A percentile compares a stretch with the other conserved stretches of the same genome.
Conservation (phyloP, 2,113 vertebrate genomes). For the Chloebia gouldiae region DNA sequence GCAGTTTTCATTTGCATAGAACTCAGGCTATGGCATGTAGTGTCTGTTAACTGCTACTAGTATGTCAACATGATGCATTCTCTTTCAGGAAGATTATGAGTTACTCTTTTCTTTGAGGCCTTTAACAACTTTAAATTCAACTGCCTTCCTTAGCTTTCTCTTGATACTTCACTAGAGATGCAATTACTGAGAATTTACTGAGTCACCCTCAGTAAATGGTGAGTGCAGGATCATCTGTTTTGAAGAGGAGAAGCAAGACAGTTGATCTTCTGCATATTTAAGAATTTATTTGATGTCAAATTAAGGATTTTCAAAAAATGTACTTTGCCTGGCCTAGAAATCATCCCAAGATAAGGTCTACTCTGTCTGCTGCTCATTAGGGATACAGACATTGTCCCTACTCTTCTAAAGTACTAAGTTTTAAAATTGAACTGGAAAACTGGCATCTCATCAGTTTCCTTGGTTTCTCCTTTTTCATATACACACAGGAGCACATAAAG, state of each 20-base stretch:
- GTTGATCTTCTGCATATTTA: slow-evolving; percentile 18
- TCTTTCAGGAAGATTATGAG: neutral
- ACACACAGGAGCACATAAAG: neutral
- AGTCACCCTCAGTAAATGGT: slow-evolving; percentile 10
- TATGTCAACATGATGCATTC: neutral
- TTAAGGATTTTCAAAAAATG: neutral
- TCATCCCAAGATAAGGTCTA: neutral
- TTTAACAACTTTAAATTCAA: slow-evolving; percentile 13
- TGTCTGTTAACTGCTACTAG: neutral
- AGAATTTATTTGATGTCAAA: slow-evolving; percentile 45
- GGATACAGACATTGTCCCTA: neutral
- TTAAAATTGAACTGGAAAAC: neutral
- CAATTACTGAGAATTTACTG: slow-evolving; percentile 6
- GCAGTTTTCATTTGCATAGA: neutral
- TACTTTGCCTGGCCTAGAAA: neutral
- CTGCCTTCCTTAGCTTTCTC: slow-evolving; percentile 5
- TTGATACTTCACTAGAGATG: slow-evolving; percentile 38
- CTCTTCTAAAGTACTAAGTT: neutral
- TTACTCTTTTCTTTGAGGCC: slow-evolving; percentile 39
- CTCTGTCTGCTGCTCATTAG: neutral
- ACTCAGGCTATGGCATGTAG: neutral
- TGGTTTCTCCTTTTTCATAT: neutral
- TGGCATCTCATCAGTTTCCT: neutral
- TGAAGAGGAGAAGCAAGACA: neutral
- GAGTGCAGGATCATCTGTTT: neutral